Evolutionary conservation across 2,888 invertebrate species (phyloP).

Genomic region (Polydrusus tereticollis): DNA sequence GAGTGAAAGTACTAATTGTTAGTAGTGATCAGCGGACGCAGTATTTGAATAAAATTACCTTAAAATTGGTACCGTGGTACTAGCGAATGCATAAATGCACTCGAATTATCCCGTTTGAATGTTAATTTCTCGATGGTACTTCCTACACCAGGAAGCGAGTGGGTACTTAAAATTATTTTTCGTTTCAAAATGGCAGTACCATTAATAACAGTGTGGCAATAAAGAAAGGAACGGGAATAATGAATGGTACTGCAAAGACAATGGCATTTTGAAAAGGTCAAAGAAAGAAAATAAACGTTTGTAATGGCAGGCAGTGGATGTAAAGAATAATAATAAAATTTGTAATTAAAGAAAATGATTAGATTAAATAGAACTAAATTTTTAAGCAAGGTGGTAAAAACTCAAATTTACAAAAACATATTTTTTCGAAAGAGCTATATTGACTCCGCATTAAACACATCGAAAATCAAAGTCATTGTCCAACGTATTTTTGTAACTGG

Average conservation of each 20-base stretch:
- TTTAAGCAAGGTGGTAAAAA: too few species aligned
- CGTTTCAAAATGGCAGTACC: background rate
- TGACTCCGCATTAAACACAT: too few species aligned
- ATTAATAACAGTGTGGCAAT: slow-evolving; percentile 11
- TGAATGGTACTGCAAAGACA: slow-evolving; percentile 5
- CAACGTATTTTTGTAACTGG: too few species aligned
- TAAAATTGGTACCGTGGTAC: background rate
- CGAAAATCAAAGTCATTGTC: too few species aligned
- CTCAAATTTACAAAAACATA: too few species aligned
- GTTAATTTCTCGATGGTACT: slow-evolving; percentile 18
- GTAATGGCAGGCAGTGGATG: background rate
- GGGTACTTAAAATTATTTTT: slow-evolving; percentile 8
- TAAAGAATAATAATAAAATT: too few species aligned
- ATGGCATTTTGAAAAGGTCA: background rate
- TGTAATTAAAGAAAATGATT: too few species aligned
- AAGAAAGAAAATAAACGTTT: background rate
- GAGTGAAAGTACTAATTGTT: slow-evolving; percentile 17
- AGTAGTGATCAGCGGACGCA: background rate
- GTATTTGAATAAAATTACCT: slow-evolving; percentile 4
- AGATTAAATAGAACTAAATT: too few species aligned
- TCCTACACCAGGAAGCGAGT: slow-evolving; percentile 17
- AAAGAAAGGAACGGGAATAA: slow-evolving; percentile 2
- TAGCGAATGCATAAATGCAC: slow-evolving; percentile 6
- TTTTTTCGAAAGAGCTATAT: too few species aligned
- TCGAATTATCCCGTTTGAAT: background rate